phyloP scores from a whole-genome alignment of 2,797 vertebrate genomes.

The Melanotaenia nigrans region DNA sequence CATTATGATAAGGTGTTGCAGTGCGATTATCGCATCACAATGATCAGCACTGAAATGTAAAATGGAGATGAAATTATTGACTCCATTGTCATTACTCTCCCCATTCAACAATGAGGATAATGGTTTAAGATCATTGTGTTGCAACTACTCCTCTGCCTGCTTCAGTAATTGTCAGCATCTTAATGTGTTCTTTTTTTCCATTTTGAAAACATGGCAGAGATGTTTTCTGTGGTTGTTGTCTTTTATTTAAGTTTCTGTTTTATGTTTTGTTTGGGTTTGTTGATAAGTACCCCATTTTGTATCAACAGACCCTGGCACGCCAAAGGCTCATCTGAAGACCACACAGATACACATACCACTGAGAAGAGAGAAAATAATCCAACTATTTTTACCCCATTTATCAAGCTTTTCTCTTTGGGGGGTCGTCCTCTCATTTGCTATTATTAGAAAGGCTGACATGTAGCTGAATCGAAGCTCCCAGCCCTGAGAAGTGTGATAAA shows the following conservation, averaged over 20 bases:
- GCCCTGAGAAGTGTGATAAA: conserved; percentile 52
- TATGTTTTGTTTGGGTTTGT: conserved; percentile 75
- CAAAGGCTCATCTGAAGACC: conserved; percentile 61
- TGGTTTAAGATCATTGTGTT: conserved; percentile 62
- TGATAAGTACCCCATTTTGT: conserved; percentile 68
- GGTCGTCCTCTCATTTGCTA: conserved; percentile 13
- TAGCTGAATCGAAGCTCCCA: conserved; percentile 17
- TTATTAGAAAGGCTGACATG: conserved; percentile 19
- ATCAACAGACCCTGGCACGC: conserved; percentile 74
- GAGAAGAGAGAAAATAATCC: conserved; percentile 37
- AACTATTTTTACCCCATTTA: conserved; percentile 48
- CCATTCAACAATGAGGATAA: conserved; percentile 4
- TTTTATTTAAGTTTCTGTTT: conserved; percentile 43
- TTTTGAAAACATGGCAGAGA: conserved; percentile 72
- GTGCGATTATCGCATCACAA: conserved; percentile 66
- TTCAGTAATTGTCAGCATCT: conserved; percentile 56
- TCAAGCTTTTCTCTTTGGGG: conserved; percentile 47
- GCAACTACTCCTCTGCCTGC: conserved; percentile 67
- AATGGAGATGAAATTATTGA: conserved; percentile 14
- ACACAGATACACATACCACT: conserved; percentile 68
- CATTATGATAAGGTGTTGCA: conserved; percentile 71
- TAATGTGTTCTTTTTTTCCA: conserved; percentile 60
- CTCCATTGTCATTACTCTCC: conserved; percentile 20
- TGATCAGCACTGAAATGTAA: conserved; percentile 49
- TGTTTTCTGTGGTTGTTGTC: conserved; percentile 72